phyloP scores from a whole-genome alignment of 2,797 vertebrate species.

The Lepus townsendii region DNA sequence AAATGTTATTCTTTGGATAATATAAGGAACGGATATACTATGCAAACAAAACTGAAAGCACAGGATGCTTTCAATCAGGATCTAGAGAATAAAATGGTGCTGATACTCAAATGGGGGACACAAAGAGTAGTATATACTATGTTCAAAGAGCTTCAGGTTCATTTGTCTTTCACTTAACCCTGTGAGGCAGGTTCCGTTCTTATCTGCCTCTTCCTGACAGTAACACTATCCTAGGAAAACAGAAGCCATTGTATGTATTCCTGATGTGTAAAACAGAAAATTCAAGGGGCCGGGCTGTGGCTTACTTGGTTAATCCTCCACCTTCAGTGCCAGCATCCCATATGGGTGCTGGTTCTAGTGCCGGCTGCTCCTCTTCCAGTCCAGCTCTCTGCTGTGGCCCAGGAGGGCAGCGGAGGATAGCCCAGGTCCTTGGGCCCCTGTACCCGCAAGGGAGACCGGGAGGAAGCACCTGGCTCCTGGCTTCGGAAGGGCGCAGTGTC shows the following conservation, averaged over 20 bases:
- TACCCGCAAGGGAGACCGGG: too few species aligned
- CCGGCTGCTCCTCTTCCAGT: too few species aligned
- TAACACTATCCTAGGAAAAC: background rate
- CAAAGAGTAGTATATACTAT: background rate
- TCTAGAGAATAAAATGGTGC: background rate
- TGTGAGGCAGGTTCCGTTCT: background rate
- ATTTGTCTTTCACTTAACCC: conserved; percentile 2
- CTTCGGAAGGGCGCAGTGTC: too few species aligned
- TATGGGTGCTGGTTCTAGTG: too few species aligned
- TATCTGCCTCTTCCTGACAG: background rate
- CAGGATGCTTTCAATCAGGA: background rate
- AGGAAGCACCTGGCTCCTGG: too few species aligned
- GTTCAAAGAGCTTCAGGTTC: background rate
- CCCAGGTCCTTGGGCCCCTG: too few species aligned
- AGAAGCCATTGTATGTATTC: background rate
- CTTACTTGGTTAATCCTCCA: too few species aligned
- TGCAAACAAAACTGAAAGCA: background rate
- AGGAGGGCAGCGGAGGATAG: too few species aligned
- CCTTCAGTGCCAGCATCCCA: too few species aligned
- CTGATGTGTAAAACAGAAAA: background rate
- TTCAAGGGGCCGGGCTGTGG: background rate
- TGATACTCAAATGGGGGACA: background rate
- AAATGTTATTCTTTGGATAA: background rate
- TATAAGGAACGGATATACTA: background rate
- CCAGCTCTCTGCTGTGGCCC: too few species aligned